These are phyloP conservation scores for Cerastis leucographa DNA, from an alignment of 2,888 invertebrate genomes.

Conservation along the genomic window DNA sequence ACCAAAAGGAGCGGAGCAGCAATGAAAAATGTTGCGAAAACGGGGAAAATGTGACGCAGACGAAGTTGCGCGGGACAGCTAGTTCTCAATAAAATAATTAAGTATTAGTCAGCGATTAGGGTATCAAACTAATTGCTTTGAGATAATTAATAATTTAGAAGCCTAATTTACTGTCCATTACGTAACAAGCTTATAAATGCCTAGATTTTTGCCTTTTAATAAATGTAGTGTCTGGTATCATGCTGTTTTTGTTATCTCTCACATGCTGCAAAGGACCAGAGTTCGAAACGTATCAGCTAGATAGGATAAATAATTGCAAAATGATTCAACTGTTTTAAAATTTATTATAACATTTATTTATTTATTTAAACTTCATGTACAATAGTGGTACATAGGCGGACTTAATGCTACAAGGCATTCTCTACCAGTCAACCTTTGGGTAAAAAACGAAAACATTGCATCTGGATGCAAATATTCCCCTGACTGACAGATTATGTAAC, in stretches of 20 bases:
- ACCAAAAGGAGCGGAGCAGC: too few species aligned
- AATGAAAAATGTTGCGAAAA: too few species aligned
- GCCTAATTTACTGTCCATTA: not conserved
- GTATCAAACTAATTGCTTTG: constrained; percentile 26
- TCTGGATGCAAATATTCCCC: constrained; percentile 3
- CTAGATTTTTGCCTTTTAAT: constrained; percentile 23
- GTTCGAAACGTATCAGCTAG: constrained; percentile 44
- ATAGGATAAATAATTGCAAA: constrained; percentile 32
- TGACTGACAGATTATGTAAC: not conserved
- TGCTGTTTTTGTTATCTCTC: constrained; percentile 48
- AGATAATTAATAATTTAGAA: constrained; percentile 13
- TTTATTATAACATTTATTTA: too few species aligned
- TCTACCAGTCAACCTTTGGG: too few species aligned
- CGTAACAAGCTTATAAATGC: not conserved
- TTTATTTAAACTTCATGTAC: too few species aligned
- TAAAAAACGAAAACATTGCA: constrained; percentile 1
- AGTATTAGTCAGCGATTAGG: not conserved
- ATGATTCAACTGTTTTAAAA: constrained; percentile 35
- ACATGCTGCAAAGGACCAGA: constrained; percentile 34
- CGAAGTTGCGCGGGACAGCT: too few species aligned
- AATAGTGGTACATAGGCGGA: too few species aligned
- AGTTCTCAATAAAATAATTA: not conserved
- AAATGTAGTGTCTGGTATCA: constrained; percentile 34
- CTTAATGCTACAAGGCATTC: too few species aligned
- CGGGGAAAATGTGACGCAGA: too few species aligned